Evolutionary conservation across 2,797 vertebrate genomes (phyloP).

Genomic region (Sebastes matsubarae): DNA sequence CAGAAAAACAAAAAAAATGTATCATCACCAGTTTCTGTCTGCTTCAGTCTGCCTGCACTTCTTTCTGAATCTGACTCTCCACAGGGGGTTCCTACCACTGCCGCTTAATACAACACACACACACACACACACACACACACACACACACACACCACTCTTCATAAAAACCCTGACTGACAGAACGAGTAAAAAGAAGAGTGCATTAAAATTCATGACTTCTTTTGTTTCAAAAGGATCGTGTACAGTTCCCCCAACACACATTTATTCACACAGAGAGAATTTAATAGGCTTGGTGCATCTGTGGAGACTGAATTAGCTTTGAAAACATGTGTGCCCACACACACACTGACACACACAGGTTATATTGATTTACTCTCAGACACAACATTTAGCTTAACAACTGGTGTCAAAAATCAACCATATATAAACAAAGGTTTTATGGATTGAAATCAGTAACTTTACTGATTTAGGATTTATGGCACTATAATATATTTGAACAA

Average conservation of each 20-base stretch:
- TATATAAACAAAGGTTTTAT: background rate
- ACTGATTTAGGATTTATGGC: background rate
- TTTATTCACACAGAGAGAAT: background rate
- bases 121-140: background rate
- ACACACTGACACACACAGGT: background rate
- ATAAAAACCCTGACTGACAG: conserved; percentile 16
- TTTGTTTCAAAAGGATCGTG: conserved; percentile 10
- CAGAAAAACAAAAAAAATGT: background rate
- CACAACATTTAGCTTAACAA: background rate
- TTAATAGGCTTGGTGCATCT: background rate
- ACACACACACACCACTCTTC: background rate
- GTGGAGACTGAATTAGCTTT: background rate
- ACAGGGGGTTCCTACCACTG: background rate
- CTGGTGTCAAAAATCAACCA: background rate
- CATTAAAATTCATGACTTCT: conserved; percentile 15
- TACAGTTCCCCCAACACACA: background rate
- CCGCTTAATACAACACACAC: background rate
- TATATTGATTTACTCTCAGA: background rate
- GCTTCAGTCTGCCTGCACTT: background rate
- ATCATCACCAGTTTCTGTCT: background rate
- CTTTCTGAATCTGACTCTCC: background rate
- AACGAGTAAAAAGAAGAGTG: background rate
- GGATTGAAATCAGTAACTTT: too few species aligned
- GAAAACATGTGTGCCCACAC: background rate
- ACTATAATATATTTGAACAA: background rate